These are phyloP conservation scores for Falco biarmicus DNA, from an alignment of 2,797 vertebrate genomes.

Conservation along the genomic window DNA sequence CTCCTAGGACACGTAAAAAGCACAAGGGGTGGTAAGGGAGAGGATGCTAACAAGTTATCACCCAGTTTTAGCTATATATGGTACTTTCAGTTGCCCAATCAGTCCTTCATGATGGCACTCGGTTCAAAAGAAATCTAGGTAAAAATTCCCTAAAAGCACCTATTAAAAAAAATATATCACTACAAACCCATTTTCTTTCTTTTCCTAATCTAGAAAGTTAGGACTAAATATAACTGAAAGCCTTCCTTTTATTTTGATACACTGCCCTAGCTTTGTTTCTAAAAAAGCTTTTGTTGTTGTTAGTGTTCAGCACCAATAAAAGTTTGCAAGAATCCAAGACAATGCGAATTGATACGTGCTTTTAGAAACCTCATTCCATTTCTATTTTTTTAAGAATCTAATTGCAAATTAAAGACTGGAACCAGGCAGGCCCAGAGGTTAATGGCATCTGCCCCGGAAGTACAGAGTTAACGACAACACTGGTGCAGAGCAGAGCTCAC, in stretches of 20 bases:
- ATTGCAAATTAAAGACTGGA: background rate
- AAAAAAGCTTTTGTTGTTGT: background rate
- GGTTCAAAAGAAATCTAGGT: background rate
- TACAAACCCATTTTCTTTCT: slow-evolving; percentile 10
- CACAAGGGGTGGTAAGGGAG: background rate
- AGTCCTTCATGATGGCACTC: slow-evolving; percentile 26
- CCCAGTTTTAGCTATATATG: background rate
- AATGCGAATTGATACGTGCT: background rate
- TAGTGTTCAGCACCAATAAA: slow-evolving; percentile 55
- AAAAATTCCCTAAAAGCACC: slow-evolving; percentile 46
- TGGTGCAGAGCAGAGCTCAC: background rate
- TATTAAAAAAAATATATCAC: background rate
- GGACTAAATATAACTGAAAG: background rate
- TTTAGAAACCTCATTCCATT: background rate
- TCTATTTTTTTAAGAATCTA: background rate
- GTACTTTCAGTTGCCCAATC: background rate
- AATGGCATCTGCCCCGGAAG: background rate
- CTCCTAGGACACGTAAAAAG: background rate
- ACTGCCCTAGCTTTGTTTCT: background rate
- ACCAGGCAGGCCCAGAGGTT: background rate
- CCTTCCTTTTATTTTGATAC: background rate
- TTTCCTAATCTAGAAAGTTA: slow-evolving; percentile 14
- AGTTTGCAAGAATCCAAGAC: background rate
- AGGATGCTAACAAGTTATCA: background rate
- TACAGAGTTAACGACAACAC: background rate